Conservation (phyloP, 2,888 invertebrate species). For the Folsomia candida region DNA sequence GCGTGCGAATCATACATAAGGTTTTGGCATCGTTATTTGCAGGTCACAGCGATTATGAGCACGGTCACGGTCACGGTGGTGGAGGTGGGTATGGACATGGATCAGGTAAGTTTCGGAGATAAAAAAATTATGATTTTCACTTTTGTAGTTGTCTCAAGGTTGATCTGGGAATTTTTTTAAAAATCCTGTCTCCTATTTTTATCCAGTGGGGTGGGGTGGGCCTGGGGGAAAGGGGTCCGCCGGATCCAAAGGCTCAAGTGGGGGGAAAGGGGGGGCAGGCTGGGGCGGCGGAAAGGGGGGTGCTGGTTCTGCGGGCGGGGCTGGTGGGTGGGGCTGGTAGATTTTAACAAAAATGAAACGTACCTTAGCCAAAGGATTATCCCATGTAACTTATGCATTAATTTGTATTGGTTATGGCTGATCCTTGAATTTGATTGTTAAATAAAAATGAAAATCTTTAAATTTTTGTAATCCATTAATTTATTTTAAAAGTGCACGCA, state of each 20-base stretch:
- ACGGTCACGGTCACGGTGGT: not conserved
- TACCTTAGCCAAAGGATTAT: too few species aligned
- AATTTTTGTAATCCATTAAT: too few species aligned
- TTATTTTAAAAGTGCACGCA: too few species aligned
- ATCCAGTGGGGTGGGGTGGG: not conserved
- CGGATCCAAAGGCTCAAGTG: too few species aligned
- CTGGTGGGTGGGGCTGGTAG: not conserved
- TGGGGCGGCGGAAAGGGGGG: constrained; percentile 8
- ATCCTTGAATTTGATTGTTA: too few species aligned
- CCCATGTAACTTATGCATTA: too few species aligned
- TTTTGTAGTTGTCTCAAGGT: not conserved
- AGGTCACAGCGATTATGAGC: not conserved
- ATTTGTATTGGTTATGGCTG: too few species aligned
- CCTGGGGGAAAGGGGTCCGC: constrained; percentile 7
- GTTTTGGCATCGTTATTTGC: too few species aligned
- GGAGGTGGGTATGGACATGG: not conserved
- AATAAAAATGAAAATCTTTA: too few species aligned
- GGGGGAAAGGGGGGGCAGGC: constrained; percentile 16
- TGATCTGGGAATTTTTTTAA: not conserved
- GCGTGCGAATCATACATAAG: too few species aligned
- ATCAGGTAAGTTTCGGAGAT: not conserved
- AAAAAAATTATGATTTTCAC: too few species aligned
- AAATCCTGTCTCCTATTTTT: not conserved
- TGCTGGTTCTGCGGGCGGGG: constrained; percentile 15
- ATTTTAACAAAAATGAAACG: too few species aligned